Evolutionary conservation across 2,888 invertebrate species (phyloP).

Genomic region (Nipponacmea schrenckii): DNA sequence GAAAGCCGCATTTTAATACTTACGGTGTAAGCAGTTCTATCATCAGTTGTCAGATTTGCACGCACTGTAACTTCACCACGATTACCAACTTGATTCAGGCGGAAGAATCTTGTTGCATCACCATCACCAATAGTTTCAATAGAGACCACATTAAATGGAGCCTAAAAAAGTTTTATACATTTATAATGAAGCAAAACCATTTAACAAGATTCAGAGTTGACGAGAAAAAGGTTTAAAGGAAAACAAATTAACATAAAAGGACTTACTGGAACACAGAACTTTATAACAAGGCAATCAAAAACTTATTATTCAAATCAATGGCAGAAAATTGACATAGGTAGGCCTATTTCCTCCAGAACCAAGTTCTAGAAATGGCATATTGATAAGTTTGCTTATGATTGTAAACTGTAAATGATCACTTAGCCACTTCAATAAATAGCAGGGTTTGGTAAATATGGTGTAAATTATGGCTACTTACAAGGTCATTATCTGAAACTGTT

Average conservation of each 20-base stretch:
- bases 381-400: too few relatives aligned
- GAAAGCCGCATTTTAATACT: neutral
- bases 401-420: too few relatives aligned
- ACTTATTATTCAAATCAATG: too few relatives aligned
- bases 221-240: too few relatives aligned
- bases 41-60: neutral
- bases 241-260: too few relatives aligned
- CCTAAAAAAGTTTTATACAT: neutral
- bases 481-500: neutral
- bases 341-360: too few relatives aligned
- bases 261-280: too few relatives aligned
- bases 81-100: neutral
- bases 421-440: too few relatives aligned
- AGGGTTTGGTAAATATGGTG: too few relatives aligned
- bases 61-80: neutral
- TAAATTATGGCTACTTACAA: neutral
- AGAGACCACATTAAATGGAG: slow-evolving; percentile 1
- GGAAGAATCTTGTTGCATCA: slow-evolving; percentile 9
- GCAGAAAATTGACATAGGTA: too few relatives aligned
- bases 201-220: neutral
- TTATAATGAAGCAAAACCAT: neutral
- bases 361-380: too few relatives aligned
- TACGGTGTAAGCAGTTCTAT: slow-evolving; percentile 5
- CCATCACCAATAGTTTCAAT: slow-evolving; percentile 9
- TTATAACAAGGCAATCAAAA: too few relatives aligned